Conservation (phyloP, 1,140 invertebrate genomes). For the Drosophila nikananu region DNA sequence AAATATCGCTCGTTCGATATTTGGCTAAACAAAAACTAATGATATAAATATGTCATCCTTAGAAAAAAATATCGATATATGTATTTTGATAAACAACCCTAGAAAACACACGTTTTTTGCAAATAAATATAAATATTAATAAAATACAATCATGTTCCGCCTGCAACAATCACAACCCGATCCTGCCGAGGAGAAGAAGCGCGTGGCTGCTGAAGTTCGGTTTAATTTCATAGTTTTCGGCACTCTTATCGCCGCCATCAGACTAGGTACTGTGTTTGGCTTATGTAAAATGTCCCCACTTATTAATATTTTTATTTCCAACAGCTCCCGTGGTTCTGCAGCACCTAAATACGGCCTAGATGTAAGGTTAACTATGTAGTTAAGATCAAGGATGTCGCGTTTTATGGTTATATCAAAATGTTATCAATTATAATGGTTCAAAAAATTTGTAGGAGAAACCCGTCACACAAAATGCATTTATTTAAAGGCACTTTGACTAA, state of each 20-base stretch:
- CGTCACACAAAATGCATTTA: conserved; percentile 61
- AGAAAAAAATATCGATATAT: too few relatives aligned
- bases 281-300: conserved; percentile 60
- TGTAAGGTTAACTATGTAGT: background rate
- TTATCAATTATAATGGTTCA: conserved; percentile 21
- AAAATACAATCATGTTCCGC: conserved; percentile 67
- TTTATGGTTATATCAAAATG: background rate
- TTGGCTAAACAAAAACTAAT: too few relatives aligned
- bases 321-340: conserved; percentile 63
- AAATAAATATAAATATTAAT: conserved; percentile 27
- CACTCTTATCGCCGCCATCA: conserved; percentile 60
- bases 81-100: too few relatives aligned
- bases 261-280: conserved; percentile 56
- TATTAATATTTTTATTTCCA: conserved; percentile 10
- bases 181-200: conserved; percentile 79
- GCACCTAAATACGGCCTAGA: conserved; percentile 63
- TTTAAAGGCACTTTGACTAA: conserved; percentile 35
- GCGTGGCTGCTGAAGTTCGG: conserved; percentile 70
- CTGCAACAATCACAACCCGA: conserved; percentile 82
- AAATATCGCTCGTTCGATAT: too few relatives aligned
- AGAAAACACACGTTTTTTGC: conserved; percentile 29
- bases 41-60: too few relatives aligned
- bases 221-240: conserved; percentile 76
- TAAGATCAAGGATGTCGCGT: background rate
- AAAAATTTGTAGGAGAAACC: conserved; percentile 14